Conservation (phyloP, 1,140 invertebrate genomes). For the Sarcophaga bullata region DNA sequence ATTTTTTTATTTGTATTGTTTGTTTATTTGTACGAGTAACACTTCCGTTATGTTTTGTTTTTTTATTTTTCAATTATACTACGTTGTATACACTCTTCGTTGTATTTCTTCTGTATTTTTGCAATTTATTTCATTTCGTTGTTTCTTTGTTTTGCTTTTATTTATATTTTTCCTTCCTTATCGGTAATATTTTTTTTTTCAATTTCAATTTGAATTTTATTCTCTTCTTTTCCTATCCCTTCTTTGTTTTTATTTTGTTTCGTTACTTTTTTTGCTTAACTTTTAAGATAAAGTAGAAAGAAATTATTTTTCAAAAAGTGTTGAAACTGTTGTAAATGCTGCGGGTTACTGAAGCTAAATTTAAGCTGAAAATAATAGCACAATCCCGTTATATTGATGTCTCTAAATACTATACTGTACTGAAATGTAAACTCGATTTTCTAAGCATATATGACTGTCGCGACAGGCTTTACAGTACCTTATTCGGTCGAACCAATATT, state of each 20-base stretch:
- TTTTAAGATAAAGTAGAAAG: conserved; percentile 5
- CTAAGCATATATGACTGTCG: too few relatives aligned
- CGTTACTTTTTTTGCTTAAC: too few relatives aligned
- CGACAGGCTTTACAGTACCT: too few relatives aligned
- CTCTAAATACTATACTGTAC: too few relatives aligned
- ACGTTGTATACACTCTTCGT: too few relatives aligned
- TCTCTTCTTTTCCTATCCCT: not conserved
- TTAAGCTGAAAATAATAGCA: too few relatives aligned
- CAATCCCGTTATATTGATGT: too few relatives aligned
- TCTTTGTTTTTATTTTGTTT: not conserved
- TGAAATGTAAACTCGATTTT: too few relatives aligned
- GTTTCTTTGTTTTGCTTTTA: not conserved
- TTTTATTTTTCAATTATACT: conserved; percentile 33
- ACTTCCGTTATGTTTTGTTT: conserved; percentile 7
- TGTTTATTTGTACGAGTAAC: conserved; percentile 15
- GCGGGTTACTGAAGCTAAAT: too few relatives aligned
- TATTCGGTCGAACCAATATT: too few relatives aligned
- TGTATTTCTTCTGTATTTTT: not conserved
- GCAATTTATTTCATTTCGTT: not conserved
- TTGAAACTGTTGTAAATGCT: conserved; percentile 23
- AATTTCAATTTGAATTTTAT: not conserved
- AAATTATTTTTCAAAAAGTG: conserved; percentile 28
- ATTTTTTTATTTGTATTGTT: not conserved
- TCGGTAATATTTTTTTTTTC: conserved; percentile 16
- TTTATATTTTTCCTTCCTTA: conserved; percentile 14